A percentile compares a stretch with the other conserved stretches of the same genome.
Conservation (phyloP, 2,888 invertebrate genomes). For the Anodontia alba region DNA sequence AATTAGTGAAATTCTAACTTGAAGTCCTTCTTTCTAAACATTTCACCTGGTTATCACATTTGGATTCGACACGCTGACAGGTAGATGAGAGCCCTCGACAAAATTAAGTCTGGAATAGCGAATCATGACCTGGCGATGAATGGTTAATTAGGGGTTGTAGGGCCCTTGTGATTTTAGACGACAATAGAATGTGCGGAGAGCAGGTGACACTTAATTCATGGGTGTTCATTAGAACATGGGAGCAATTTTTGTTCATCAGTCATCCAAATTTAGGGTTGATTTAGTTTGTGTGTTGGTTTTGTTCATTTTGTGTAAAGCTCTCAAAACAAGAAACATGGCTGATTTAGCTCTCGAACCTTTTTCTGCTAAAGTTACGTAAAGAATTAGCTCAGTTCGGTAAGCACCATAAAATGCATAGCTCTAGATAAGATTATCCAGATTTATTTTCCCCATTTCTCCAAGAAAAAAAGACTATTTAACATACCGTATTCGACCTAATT, state of each 20-base stretch:
- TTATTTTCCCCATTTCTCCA: too few species aligned
- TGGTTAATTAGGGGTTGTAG: slow-evolving; percentile 52
- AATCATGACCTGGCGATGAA: slow-evolving; percentile 35
- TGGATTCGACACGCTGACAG: slow-evolving; percentile 6
- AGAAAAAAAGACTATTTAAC: too few species aligned
- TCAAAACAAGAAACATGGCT: background rate
- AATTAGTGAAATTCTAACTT: slow-evolving; percentile 12
- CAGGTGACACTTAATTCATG: slow-evolving; percentile 15
- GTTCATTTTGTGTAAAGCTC: background rate
- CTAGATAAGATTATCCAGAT: too few species aligned
- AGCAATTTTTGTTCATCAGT: slow-evolving; percentile 11
- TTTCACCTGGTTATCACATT: slow-evolving; percentile 14
- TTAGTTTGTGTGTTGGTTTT: background rate
- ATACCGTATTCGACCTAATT: too few species aligned
- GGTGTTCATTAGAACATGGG: slow-evolving; percentile 11
- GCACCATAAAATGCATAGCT: too few species aligned
- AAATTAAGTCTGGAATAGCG: slow-evolving; percentile 37
- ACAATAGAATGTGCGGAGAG: background rate
- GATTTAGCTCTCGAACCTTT: background rate
- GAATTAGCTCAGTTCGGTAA: too few species aligned
- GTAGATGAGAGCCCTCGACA: slow-evolving; percentile 37
- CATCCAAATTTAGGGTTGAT: slow-evolving; percentile 3
- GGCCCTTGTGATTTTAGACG: slow-evolving; percentile 24
- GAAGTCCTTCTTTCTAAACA: slow-evolving; percentile 6
- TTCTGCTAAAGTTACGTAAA: too few species aligned